Base-by-base conservation (phyloP, 2,888 invertebrate species). In the Tortrix viridana region DNA sequence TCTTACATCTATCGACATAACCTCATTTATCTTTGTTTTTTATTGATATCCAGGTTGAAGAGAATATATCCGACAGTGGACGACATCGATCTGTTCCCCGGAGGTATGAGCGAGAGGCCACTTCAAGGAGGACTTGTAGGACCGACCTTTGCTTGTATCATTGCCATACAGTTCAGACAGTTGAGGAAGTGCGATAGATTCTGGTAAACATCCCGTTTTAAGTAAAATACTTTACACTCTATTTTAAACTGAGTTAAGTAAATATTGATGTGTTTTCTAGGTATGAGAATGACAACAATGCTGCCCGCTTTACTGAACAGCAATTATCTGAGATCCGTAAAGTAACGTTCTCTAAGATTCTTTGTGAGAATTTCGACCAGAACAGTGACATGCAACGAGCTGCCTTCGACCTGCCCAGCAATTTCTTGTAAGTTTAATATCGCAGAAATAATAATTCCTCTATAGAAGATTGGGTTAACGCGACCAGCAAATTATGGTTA, bases 61-160 rank as follows among this genome's bases (percentile, higher is more conserved):
- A 94, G 96, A 65, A 95, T 97, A 67, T 97, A 97, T 82, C 94
- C 96, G 0, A 96, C 96, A 2, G 98, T 98, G 0, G 98, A 99
- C 76, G 99, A 99, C 82, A 97, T 99, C 61, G 98, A 99, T 85
- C 93, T 99, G 2, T 99, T 99, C 94, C 97, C 98, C 0, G 99
- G 98, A 20, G 97, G 98, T 2, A 96, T 99, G 95, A 96, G 97
- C 72, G 96, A 97, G 82, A 92, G 96, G 52, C 96, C 97, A 0
- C 91, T 98, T 5, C 97, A 97, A 76, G 98, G 98, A 5, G 98
- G 97, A 5, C 89, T 98, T 0, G 96, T 99, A 0, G 99, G 99
- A 3, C 98, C 98, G 0, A 98, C 98, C 0, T 96, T 99, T 79
- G 98, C 98, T 14, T 96, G 97, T 80, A 96, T 99, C 74, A 97